phyloP scores from a whole-genome alignment of 2,113 vertebrate species.

The Camarhynchus parvulus region DNA sequence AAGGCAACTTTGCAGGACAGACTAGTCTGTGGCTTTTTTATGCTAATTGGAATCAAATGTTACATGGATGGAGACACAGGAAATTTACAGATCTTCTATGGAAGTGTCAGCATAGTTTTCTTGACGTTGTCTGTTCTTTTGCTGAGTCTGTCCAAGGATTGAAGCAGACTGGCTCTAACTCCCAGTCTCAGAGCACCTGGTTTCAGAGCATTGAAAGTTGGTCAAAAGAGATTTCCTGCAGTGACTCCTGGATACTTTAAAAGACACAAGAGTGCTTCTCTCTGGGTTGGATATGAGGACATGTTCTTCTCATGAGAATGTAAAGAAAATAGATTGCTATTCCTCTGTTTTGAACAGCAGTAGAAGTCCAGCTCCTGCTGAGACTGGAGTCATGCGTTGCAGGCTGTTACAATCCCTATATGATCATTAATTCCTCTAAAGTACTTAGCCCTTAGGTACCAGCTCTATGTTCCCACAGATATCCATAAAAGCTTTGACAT shows the following conservation, averaged over 20 bases:
- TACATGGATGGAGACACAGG: neutral
- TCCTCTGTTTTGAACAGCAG: neutral
- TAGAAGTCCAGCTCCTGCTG: neutral
- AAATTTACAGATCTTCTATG: neutral
- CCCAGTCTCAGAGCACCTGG: neutral
- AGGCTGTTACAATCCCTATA: neutral
- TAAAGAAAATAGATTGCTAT: neutral
- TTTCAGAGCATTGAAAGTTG: neutral
- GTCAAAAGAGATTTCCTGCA: neutral
- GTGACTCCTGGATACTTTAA: neutral
- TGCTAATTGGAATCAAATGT: constrained; percentile 25
- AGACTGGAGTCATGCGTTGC: neutral
- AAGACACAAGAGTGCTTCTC: neutral
- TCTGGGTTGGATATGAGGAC: neutral
- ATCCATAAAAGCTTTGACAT: neutral
- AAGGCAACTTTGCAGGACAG: neutral
- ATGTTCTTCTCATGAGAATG: neutral
- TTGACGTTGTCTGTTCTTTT: neutral
- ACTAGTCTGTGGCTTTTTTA: neutral
- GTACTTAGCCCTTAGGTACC: neutral
- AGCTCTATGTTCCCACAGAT: neutral
- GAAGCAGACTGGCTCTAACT: neutral
- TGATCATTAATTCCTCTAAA: neutral
- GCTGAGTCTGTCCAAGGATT: neutral
- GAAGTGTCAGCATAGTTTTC: neutral